These are phyloP conservation scores for Motacilla alba DNA, from an alignment of 2,113 vertebrate genomes.

Conservation along the genomic window DNA sequence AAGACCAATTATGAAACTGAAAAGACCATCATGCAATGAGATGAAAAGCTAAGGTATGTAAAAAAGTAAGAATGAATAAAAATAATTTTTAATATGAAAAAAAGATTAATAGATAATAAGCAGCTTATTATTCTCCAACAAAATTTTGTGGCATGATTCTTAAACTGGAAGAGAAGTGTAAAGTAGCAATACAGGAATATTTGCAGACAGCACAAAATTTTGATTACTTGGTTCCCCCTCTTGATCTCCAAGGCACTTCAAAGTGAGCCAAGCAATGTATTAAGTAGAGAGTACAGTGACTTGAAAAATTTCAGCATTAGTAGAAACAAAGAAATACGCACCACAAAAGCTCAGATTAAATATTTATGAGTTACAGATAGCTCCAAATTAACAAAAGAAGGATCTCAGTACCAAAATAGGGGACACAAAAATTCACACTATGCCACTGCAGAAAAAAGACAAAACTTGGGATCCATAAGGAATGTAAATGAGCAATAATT, in stretches of 20 bases:
- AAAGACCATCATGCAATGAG: not conserved
- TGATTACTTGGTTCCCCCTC: not conserved
- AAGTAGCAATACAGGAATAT: not conserved
- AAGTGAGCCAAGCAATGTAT: not conserved
- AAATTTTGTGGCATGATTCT: not conserved
- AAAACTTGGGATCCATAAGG: not conserved
- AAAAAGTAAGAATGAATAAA: not conserved
- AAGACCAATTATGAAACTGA: not conserved
- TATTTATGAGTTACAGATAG: not conserved
- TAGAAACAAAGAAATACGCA: not conserved
- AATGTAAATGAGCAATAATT: not conserved
- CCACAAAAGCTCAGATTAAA: not conserved
- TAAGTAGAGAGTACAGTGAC: not conserved
- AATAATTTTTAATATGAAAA: not conserved
- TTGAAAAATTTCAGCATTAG: not conserved
- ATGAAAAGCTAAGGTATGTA: not conserved
- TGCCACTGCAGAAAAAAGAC: not conserved
- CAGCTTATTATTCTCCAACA: not conserved
- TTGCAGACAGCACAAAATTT: not conserved
- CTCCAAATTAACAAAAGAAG: not conserved
- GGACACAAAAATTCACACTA: not conserved
- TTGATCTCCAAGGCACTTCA: not conserved
- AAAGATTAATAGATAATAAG: not conserved
- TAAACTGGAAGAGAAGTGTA: not conserved
- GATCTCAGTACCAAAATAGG: not conserved